A percentile compares a stretch with the other conserved stretches of the same genome.
These are phyloP conservation scores for Pelmatolapia mariae DNA, from an alignment of 2,113 vertebrate genomes.

Conservation along the genomic window DNA sequence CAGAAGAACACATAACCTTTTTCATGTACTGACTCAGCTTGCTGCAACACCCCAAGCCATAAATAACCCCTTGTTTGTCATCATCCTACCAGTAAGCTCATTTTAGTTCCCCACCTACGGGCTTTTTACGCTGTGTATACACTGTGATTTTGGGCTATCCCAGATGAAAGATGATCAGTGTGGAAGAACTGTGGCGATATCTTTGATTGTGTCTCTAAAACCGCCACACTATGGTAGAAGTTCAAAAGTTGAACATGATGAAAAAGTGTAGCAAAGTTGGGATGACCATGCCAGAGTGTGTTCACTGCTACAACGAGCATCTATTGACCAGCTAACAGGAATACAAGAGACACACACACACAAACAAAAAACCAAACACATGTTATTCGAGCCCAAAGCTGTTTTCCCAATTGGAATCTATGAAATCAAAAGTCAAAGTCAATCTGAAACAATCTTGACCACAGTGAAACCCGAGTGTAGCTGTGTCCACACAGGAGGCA, in stretches of 20 bases:
- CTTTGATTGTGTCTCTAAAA: not conserved
- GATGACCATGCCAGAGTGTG: not conserved
- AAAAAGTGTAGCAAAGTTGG: not conserved
- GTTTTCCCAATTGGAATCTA: not conserved
- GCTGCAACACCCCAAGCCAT: not conserved
- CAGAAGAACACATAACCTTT: not conserved
- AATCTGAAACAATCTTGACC: not conserved
- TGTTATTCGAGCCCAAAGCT: not conserved
- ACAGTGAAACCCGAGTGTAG: not conserved
- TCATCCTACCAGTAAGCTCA: not conserved
- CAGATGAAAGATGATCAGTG: not conserved
- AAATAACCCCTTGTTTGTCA: not conserved
- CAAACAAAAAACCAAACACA: not conserved
- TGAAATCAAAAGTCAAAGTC: not conserved
- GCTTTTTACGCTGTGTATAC: not conserved
- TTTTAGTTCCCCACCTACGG: not conserved
- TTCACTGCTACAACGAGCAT: not conserved
- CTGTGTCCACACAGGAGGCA: not conserved
- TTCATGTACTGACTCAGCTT: not conserved
- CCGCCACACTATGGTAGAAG: not conserved
- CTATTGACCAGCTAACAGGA: not conserved
- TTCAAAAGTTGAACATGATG: not conserved
- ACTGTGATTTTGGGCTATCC: not conserved
- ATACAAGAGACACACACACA: not conserved
- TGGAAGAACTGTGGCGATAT: not conserved